Evolutionary conservation across 2,113 vertebrate species (phyloP), one percentile per base, ranked within the genome.

Genomic region (Oophaga pumilio): DNA sequence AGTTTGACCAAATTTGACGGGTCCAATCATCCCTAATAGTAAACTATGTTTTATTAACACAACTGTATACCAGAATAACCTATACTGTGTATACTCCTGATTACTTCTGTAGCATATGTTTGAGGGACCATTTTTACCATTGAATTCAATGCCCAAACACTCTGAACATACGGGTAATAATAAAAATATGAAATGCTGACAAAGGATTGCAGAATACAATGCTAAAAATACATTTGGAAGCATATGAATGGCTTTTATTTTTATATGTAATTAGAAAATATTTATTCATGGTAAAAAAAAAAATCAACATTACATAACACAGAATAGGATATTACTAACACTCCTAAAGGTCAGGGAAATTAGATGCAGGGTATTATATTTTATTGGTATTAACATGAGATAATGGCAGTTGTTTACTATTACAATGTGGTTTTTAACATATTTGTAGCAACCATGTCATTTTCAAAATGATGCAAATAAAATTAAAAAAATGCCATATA

Each of bases 211-310:
- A 33, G 68, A 33, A 69, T 28, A 26, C n/a, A 69, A 17, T 15
- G 5, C 26, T 33, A 24, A 69, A 15, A 69, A 69, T 20, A 28
- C 3, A 73, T 43, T 3, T 0, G 6, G 28, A 73, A 18, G 2
- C 69, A 20, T 18, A 20, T 73, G 2, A 6, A 73, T 20, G 10
- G 66, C 24, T 69, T 73, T 43, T 73, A 18, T 73, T 43, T 64
- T 69, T 69, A 15, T 17, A 73, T 43, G 69, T 73, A 49, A 43
- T 73, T 73, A 73, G 28, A 73, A 73, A 73, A 73, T 73, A 73
- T 73, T 73, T 73, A 73, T 73, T 73, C n/a, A 71, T 71, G 68
- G 68, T 71, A 71, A 71, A 73, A 73, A 73, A 71, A 73, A 71
- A 71, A 13, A 73, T 73, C 6, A 18, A 73, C 69, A 73, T 33